phyloP scores from a whole-genome alignment of 1,140 invertebrate genomes.

The Drosophila bipectinata region DNA sequence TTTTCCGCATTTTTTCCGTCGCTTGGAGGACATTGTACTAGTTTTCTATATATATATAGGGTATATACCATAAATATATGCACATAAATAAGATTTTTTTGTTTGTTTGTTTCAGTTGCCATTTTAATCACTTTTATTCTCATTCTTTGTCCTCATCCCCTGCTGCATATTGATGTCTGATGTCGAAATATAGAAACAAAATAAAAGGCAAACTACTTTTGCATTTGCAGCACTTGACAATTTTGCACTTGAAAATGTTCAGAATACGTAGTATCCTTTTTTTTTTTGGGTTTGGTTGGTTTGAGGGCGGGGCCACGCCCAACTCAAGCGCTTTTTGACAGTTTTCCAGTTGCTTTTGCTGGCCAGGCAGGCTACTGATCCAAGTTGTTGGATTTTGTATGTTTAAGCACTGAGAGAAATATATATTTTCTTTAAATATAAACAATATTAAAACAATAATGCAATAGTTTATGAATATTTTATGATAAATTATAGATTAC shows the following conservation, averaged over 20 bases:
- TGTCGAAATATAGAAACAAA: slow-evolving; percentile 28
- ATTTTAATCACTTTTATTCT: slow-evolving; percentile 72
- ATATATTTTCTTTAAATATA: neutral
- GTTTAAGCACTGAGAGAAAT: slow-evolving; percentile 1
- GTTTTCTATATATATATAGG: slow-evolving; percentile 29
- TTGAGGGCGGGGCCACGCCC: slow-evolving; percentile 1
- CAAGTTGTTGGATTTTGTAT: slow-evolving; percentile 28
- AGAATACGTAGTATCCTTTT: neutral
- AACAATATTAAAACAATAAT: neutral
- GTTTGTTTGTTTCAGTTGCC: slow-evolving; percentile 41
- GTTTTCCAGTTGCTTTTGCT: slow-evolving; percentile 10
- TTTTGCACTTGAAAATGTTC: slow-evolving; percentile 53
- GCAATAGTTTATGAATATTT: too few relatives aligned
- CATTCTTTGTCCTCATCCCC: slow-evolving; percentile 6
- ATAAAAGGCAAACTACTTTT: slow-evolving; percentile 63
- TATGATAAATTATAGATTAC: too few relatives aligned
- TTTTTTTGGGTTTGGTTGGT: neutral
- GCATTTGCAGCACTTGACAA: slow-evolving; percentile 73
- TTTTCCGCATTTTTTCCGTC: neutral
- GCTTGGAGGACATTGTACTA: slow-evolving; percentile 72
- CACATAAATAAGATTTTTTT: slow-evolving; percentile 36
- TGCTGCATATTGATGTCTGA: slow-evolving; percentile 44
- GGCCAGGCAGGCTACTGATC: slow-evolving; percentile 15
- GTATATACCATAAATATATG: neutral
- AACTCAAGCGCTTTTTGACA: slow-evolving; percentile 32